Base-by-base conservation (phyloP, 2,888 invertebrate species). In the Platycheirus albimanus region DNA sequence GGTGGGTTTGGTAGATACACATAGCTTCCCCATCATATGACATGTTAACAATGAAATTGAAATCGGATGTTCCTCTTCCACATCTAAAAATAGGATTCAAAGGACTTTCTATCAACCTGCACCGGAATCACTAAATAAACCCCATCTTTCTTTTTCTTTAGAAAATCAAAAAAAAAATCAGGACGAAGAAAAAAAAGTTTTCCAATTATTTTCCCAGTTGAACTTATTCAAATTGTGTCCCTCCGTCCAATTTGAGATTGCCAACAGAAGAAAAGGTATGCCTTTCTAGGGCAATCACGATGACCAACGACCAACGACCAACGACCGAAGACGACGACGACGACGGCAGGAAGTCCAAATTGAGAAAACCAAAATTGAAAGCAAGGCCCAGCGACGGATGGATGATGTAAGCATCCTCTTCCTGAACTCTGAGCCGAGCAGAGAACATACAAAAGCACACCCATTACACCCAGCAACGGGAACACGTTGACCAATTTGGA, bases 221-320 rank as follows among this genome's bases (percentile, higher is more conserved):
- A 76, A 70, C 56, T 80, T 80, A 80, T 80, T 80, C 76, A 80
- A 80, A 80, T 80, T 56, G 8, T 61, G 8, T 61, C 43, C 45
- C 38, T 74, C 74, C 69, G 58, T 45, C 70, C 76, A 45, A 45
- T 24, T 45, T 13, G 28, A 30, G 51, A 79, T 54, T 61, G 38
- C 61, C 28, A 70, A 64, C 45, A 64, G 24, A 41, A 64, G 30
- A 49, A 66, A 56, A 66, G 47, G 49, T 47, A 17, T 13, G 11
- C 13, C 49, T 45, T 67, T 61, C 45, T 74, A 30, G 56, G 66
- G 7, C 66, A 52, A 58, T n/a, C n/a, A n/a, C n/a, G 47, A 51
- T 63, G 64, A 54, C 11, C 47, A n/a, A n/a, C 64, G 20, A 38
- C 52, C 52, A 52, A 51, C 71, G 64, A 54, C 11, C 47, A n/a